phyloP scores from a whole-genome alignment of 2,888 invertebrate genomes.

The Cephus pygmeus region DNA sequence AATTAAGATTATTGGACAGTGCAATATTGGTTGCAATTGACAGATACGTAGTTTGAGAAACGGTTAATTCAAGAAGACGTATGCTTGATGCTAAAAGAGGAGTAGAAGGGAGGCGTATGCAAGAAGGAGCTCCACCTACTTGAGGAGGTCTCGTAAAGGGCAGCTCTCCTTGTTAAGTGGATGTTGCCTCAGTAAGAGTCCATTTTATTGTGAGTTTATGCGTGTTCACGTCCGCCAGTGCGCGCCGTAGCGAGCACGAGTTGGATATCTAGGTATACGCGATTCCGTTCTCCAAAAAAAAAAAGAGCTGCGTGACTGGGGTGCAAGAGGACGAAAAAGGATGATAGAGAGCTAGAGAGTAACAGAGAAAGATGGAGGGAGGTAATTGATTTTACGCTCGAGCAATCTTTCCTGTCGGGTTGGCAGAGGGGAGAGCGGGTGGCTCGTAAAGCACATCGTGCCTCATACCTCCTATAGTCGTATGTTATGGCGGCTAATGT shows the following conservation, averaged over 20 bases:
- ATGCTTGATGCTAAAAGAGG: not conserved
- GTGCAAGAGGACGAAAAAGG: conserved; percentile 20
- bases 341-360: conserved; percentile 23
- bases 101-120: not conserved
- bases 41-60: too few relatives aligned
- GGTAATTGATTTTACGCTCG: conserved; percentile 59
- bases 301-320: conserved; percentile 1
- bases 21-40: too few relatives aligned
- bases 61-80: too few relatives aligned
- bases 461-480: conserved; percentile 37
- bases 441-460: conserved; percentile 42
- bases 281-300: conserved; percentile 11
- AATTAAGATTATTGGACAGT: too few relatives aligned
- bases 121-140: not conserved
- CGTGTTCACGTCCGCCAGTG: not conserved
- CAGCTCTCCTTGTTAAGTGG: conserved; percentile 24
- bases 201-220: too few relatives aligned
- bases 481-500: conserved; percentile 52
- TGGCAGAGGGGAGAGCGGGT: conserved; percentile 27
- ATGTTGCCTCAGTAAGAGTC: not conserved
- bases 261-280: conserved; percentile 15
- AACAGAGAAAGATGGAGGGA: conserved; percentile 30
- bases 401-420: conserved; percentile 45
- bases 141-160: conserved; percentile 7
- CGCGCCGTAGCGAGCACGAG: conserved; percentile 4